These are phyloP conservation scores for Aurelia sp. DNA, from an alignment of 30 jellyfish, hydroid and myxozoan species.

Conservation along the genomic window DNA sequence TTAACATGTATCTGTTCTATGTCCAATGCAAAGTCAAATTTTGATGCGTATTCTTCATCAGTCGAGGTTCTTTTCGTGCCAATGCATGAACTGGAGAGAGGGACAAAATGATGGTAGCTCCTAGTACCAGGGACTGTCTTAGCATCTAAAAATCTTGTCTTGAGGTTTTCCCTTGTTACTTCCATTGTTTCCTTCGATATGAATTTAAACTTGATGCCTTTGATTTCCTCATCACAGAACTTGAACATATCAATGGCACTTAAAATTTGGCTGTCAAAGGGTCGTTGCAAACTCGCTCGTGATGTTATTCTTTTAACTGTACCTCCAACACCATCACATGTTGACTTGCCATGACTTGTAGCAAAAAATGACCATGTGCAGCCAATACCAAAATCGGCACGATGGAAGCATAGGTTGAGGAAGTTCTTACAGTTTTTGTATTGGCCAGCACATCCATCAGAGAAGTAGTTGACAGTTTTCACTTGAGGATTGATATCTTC, in stretches of 20 bases:
- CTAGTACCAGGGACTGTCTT: conserved; percentile 80
- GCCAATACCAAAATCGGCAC: conserved; percentile 46
- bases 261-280: conserved; percentile 32
- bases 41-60: conserved; percentile 36
- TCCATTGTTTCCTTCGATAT: conserved; percentile 38
- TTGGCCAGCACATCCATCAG: conserved; percentile 92
- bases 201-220: conserved; percentile 52
- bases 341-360: conserved; percentile 84
- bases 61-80: conserved; percentile 27
- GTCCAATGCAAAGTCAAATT: conserved; percentile 30
- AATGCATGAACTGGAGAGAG: conserved; percentile 45
- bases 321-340: conserved; percentile 87
- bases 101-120: conserved; percentile 50
- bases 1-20: background rate
- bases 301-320: conserved; percentile 73
- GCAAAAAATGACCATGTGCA: conserved; percentile 83
- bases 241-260: conserved; percentile 47
- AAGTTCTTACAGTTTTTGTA: conserved; percentile 74
- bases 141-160: conserved; percentile 43
- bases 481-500: conserved; percentile 11
- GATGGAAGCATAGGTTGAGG: conserved; percentile 64
- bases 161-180: conserved; percentile 20
- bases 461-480: conserved; percentile 34
- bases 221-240: conserved; percentile 51
- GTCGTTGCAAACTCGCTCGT: conserved; percentile 69